phyloP scores from a whole-genome alignment of 2,797 vertebrate species.

The Smutsia temminckii region DNA sequence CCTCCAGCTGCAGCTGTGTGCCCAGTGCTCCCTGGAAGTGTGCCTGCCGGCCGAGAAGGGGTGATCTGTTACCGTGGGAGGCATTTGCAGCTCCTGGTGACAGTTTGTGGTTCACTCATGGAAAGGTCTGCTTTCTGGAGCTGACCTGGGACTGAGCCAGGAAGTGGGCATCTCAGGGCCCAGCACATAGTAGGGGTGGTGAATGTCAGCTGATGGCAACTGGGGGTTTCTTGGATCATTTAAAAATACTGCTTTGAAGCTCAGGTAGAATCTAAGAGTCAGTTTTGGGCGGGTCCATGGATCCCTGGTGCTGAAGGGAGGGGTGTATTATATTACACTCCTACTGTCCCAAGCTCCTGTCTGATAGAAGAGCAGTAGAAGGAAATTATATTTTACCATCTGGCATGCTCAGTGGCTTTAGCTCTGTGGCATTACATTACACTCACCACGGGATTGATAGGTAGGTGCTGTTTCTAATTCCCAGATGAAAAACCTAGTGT shows the following conservation, averaged over 20 bases:
- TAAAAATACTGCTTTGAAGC: not conserved
- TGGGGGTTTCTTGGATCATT: not conserved
- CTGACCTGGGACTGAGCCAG: not conserved
- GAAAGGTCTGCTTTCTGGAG: not conserved
- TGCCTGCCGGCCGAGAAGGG: constrained; percentile 17
- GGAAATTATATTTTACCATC: not conserved
- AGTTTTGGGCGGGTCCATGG: not conserved
- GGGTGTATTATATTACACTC: not conserved
- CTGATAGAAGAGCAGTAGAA: rapidly evolving
- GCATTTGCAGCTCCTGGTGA: not conserved
- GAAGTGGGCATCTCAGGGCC: not conserved
- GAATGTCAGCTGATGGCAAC: not conserved
- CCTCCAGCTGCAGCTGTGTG: constrained; percentile 1
- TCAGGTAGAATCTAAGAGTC: not conserved
- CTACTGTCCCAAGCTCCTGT: not conserved
- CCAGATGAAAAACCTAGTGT: not conserved
- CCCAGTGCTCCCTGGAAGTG: not conserved
- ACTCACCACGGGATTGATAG: rapidly evolving
- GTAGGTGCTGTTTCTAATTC: not conserved
- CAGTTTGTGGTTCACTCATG: not conserved
- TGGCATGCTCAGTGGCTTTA: not conserved
- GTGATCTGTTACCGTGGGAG: not conserved
- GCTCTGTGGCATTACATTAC: rapidly evolving
- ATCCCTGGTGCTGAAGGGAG: not conserved
- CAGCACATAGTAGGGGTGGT: not conserved